These are phyloP conservation scores for Orgyia antiqua DNA, from an alignment of 2,888 invertebrate species.

Conservation along the genomic window DNA sequence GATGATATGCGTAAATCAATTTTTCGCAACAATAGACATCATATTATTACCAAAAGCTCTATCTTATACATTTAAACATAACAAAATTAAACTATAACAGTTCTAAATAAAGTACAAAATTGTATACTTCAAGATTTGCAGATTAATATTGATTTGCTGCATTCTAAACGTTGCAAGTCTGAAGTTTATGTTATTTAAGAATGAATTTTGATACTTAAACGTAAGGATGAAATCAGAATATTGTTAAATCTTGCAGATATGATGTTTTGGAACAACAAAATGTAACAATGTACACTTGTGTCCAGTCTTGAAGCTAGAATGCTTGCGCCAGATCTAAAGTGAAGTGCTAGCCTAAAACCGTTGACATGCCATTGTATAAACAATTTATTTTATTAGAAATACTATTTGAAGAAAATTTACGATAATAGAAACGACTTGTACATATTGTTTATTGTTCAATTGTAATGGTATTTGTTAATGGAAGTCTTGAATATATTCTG, in stretches of 20 bases:
- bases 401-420: constrained; percentile 5
- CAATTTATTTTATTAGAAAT: constrained; percentile 17
- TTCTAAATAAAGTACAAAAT: constrained; percentile 13
- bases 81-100: constrained; percentile 17
- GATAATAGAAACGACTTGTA: constrained; percentile 4
- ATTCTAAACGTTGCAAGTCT: constrained; percentile 5
- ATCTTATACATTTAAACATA: constrained; percentile 10
- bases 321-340: constrained; percentile 62
- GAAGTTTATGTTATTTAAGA: not conserved
- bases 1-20: constrained; percentile 74
- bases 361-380: constrained; percentile 30
- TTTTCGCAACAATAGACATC: constrained; percentile 67
- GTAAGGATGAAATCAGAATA: constrained; percentile 1
- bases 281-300: constrained; percentile 69
- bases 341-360: constrained; percentile 45
- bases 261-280: constrained; percentile 12
- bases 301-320: constrained; percentile 55
- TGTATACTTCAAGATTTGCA: constrained; percentile 9
- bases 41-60: constrained; percentile 12
- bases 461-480: constrained; percentile 2
- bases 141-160: constrained; percentile 18
- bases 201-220: not conserved
- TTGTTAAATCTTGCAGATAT: constrained; percentile 8
- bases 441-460: constrained; percentile 7
- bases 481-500: not conserved